These are phyloP conservation scores for Barypeithes pellucidus DNA, from an alignment of 2,888 invertebrate species.

Conservation along the genomic window DNA sequence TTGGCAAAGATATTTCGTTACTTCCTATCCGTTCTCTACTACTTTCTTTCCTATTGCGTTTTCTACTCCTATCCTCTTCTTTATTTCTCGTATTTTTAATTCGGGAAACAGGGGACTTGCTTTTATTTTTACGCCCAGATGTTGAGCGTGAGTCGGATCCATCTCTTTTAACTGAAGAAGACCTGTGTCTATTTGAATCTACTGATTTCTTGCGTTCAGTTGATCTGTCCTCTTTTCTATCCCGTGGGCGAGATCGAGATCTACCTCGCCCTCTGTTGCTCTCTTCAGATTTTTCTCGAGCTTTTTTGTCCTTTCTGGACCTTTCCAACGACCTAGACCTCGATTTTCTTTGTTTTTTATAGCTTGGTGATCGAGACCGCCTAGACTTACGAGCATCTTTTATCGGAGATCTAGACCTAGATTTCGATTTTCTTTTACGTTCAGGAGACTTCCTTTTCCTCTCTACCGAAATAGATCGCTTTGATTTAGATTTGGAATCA, in stretches of 20 bases:
- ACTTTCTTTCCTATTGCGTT: slow-evolving; percentile 19
- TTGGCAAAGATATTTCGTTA: slow-evolving; percentile 12
- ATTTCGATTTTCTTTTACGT: slow-evolving; percentile 40
- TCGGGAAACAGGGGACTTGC: slow-evolving; percentile 28
- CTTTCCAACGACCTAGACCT: slow-evolving; percentile 57
- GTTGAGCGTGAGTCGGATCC: slow-evolving; percentile 59
- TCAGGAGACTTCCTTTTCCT: slow-evolving; percentile 38
- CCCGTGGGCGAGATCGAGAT: slow-evolving; percentile 33
- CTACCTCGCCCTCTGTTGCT: slow-evolving; percentile 55
- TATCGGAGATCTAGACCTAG: slow-evolving; percentile 28
- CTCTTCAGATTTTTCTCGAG: slow-evolving; percentile 52
- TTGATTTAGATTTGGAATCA: slow-evolving; percentile 30
- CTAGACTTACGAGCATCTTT: slow-evolving; percentile 48
- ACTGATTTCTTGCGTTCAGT: slow-evolving; percentile 13
- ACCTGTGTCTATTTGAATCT: slow-evolving; percentile 19
- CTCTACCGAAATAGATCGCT: slow-evolving; percentile 50
- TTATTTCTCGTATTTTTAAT: slow-evolving; percentile 30
- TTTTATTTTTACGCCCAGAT: slow-evolving; percentile 46
- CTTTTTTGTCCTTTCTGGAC: slow-evolving; percentile 32
- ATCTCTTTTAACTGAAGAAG: slow-evolving; percentile 20
- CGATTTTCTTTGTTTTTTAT: slow-evolving; percentile 48
- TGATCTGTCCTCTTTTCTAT: slow-evolving; percentile 23
- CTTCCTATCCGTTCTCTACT: slow-evolving; percentile 23
- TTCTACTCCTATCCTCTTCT: slow-evolving; percentile 2
- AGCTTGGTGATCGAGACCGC: slow-evolving; percentile 56